phyloP scores from a whole-genome alignment of 2,797 vertebrate genomes.

The Chelon auratus region DNA sequence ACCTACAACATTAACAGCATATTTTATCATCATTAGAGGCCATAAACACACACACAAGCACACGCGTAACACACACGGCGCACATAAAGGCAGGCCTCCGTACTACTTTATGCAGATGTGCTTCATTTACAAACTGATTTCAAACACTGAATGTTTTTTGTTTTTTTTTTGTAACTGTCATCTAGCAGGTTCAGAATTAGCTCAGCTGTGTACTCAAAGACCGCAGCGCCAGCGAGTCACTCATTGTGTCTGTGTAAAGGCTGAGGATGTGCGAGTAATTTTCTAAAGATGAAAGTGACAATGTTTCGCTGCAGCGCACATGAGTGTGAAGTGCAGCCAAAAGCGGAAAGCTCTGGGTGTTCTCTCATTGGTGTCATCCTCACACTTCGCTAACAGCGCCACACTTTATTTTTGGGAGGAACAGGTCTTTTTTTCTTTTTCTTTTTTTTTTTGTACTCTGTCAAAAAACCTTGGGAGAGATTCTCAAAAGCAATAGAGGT shows the following conservation, averaged over 20 bases:
- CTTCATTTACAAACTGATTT: too few relatives aligned
- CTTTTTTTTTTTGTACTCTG: slow-evolving; percentile 9
- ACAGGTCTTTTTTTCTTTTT: background rate
- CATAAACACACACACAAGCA: slow-evolving; percentile 21
- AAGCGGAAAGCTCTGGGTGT: slow-evolving; percentile 55
- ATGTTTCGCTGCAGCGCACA: slow-evolving; percentile 46
- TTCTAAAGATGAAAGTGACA: slow-evolving; percentile 53
- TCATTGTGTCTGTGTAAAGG: slow-evolving; percentile 32
- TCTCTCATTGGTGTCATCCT: slow-evolving; percentile 54
- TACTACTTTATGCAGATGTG: background rate
- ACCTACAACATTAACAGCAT: slow-evolving; percentile 60
- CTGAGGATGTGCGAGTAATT: slow-evolving; percentile 50
- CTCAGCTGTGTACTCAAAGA: too few relatives aligned
- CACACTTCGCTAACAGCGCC: slow-evolving; percentile 57
- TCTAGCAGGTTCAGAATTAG: slow-evolving; percentile 25
- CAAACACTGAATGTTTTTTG: too few relatives aligned
- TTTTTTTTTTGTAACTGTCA: slow-evolving; percentile 6
- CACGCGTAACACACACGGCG: background rate
- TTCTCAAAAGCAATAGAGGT: background rate
- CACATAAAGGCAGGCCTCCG: background rate
- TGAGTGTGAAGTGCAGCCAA: slow-evolving; percentile 53
- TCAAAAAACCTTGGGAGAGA: slow-evolving; percentile 22
- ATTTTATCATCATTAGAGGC: slow-evolving; percentile 68
- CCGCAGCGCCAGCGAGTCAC: slow-evolving; percentile 30
- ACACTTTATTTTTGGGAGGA: slow-evolving; percentile 61